Conservation (phyloP, 2,888 invertebrate genomes). For the Lutraria lutraria region DNA sequence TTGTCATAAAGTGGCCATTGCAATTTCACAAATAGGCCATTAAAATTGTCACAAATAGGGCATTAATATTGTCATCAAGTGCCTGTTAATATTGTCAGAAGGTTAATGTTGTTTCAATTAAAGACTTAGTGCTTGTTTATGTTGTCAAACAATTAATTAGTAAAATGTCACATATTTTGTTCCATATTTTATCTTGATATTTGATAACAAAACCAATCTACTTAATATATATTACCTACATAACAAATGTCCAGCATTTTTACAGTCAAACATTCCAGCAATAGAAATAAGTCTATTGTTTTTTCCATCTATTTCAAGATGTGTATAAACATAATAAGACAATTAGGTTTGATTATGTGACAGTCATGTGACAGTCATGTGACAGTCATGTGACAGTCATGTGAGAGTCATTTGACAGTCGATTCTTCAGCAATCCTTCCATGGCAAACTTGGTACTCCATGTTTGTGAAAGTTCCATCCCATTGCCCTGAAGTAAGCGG, state of each 20-base stretch:
- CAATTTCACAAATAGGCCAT: no score
- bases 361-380: neutral
- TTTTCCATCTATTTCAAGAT: neutral
- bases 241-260: slow-evolving; percentile 7
- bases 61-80: no score
- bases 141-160: no score
- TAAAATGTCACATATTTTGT: no score
- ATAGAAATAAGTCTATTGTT: neutral
- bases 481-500: slow-evolving; percentile 54
- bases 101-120: no score
- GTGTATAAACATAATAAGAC: neutral
- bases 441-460: slow-evolving; percentile 54
- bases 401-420: neutral
- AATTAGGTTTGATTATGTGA: neutral
- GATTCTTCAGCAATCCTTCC: slow-evolving; percentile 49
- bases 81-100: no score
- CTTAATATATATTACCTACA: neutral
- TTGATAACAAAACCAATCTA: no score
- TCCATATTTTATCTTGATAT: no score
- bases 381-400: no score
- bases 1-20: no score
- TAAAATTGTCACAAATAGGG: no score
- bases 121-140: no score
- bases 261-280: neutral
- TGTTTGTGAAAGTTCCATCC: slow-evolving; percentile 63